These are phyloP conservation scores for Labroides dimidiatus DNA, from an alignment of 2,797 vertebrate species.

Conservation along the genomic window DNA sequence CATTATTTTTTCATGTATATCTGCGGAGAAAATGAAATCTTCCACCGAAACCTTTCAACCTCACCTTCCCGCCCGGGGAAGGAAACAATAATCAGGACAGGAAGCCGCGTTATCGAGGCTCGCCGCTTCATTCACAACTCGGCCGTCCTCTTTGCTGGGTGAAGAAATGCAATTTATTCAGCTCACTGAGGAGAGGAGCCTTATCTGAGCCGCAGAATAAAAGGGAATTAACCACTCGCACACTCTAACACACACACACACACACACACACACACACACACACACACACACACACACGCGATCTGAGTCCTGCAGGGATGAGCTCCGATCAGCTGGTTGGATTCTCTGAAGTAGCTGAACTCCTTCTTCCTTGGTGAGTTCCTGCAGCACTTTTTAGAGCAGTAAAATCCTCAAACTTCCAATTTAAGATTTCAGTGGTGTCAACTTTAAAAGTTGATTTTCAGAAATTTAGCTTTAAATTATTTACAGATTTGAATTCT, in stretches of 20 bases:
- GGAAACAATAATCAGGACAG: constrained; percentile 39
- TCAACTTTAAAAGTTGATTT: too few species aligned
- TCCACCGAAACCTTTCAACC: constrained; percentile 14
- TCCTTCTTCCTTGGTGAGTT: not conserved
- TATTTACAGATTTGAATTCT: too few species aligned
- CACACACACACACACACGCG: constrained; percentile 5
- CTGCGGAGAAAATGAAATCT: constrained; percentile 47
- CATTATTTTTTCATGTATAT: constrained; percentile 54
- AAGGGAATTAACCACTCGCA: constrained; percentile 44
- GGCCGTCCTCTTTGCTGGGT: constrained; percentile 15
- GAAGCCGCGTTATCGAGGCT: constrained; percentile 9
- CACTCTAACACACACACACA: constrained; percentile 5
- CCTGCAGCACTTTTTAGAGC: too few species aligned
- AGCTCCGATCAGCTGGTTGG: constrained; percentile 13
- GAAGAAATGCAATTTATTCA: constrained; percentile 35
- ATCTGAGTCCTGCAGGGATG: constrained; percentile 4
- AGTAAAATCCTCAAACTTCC: too few species aligned
- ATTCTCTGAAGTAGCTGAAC: constrained; percentile 2
- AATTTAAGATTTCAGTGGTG: too few species aligned
- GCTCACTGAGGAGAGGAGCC: constrained; percentile 22
- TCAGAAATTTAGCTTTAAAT: too few species aligned
- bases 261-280: constrained; percentile 5
- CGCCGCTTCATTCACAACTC: constrained; percentile 34
- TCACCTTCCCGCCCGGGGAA: constrained; percentile 29
- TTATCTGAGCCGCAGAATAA: constrained; percentile 47